Conservation (phyloP, 2,113 vertebrate species). For the Notothenia rossii region DNA sequence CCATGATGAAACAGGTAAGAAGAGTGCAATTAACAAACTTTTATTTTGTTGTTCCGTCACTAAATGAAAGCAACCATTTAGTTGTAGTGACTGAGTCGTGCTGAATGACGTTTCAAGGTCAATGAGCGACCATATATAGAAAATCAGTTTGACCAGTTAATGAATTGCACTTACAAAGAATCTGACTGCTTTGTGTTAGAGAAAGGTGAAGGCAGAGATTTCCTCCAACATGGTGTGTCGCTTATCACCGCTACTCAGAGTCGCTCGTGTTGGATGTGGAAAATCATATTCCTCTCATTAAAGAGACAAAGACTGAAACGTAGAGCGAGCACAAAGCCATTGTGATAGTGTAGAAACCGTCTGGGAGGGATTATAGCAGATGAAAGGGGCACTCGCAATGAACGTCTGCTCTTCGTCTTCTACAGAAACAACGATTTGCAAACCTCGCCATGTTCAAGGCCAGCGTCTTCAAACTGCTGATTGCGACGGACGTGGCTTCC, state of each 20-base stretch:
- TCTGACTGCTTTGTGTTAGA: background rate
- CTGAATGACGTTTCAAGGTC: background rate
- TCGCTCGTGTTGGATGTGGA: background rate
- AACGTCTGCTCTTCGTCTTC: conserved; percentile 6
- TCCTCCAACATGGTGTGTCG: background rate
- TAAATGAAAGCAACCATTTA: too few relatives aligned
- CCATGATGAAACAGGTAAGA: conserved; percentile 97
- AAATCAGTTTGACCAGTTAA: background rate
- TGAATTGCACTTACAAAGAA: background rate
- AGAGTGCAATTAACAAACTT: background rate
- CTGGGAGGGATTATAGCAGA: conserved; percentile 9
- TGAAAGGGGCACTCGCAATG: conserved; percentile 13
- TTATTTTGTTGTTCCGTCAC: background rate
- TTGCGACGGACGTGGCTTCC: conserved; percentile 94
- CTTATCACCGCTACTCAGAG: conserved; percentile 6
- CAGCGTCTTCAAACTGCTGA: conserved; percentile 94
- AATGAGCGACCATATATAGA: background rate
- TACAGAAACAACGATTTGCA: conserved; percentile 92
- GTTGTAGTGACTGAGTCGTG: background rate
- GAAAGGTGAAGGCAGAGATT: background rate
- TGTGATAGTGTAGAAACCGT: background rate
- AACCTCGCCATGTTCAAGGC: conserved; percentile 96
- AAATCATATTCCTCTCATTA: background rate
- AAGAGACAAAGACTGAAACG: background rate
- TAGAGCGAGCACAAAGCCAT: background rate